Percentiles rank a stretch among this genome's conserved stretches.
phyloP scores from a whole-genome alignment of 2,797 vertebrate species.

The Helarctos malayanus region DNA sequence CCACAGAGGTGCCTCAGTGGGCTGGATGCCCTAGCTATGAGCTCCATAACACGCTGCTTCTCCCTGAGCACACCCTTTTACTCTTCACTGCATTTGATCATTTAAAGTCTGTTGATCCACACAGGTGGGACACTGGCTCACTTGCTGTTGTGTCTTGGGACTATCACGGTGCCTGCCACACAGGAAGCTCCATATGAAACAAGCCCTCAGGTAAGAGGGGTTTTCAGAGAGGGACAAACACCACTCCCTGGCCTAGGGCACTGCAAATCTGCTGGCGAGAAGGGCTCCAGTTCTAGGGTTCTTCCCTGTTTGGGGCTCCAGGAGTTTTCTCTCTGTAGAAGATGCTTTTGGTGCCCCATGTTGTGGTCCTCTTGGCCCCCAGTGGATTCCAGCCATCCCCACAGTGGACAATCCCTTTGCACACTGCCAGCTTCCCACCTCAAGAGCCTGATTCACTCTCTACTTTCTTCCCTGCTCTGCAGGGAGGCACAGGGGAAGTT shows the following conservation, averaged over 20 bases:
- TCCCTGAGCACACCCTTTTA: neutral
- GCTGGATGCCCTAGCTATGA: neutral
- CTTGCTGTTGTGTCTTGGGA: neutral
- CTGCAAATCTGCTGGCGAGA: neutral
- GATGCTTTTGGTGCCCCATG: neutral
- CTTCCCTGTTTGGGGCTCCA: neutral
- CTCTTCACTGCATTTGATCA: neutral
- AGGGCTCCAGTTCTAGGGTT: neutral
- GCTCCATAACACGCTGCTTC: neutral
- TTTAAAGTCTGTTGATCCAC: neutral
- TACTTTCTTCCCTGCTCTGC: neutral
- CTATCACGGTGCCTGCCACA: neutral
- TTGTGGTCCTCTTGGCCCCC: accelerated
- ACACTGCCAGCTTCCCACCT: neutral
- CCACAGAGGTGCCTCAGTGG: too few species aligned
- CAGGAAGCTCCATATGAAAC: neutral
- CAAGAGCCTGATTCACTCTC: neutral
- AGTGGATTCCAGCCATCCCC: neutral
- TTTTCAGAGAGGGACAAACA: neutral
- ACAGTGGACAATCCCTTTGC: neutral
- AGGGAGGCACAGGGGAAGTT: neutral
- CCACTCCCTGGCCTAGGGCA: neutral
- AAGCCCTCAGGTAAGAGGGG: neutral
- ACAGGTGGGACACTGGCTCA: neutral
- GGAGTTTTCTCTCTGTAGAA: neutral